Conservation (phyloP, 2,797 vertebrate species). For the Gambusia yucatana region DNA sequence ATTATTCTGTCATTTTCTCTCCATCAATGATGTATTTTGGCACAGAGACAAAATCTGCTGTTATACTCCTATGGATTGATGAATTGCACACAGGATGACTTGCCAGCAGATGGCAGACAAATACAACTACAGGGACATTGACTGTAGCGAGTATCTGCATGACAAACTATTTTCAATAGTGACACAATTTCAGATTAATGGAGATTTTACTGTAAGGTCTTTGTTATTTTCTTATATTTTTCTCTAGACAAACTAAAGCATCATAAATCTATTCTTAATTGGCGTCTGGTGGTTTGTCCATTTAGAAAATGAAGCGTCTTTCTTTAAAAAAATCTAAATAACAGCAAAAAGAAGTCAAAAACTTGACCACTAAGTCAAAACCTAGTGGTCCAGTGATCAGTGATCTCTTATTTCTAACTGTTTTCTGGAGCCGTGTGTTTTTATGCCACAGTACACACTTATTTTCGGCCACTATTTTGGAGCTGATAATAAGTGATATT, state of each 20-base stretch:
- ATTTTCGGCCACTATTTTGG: too few relatives aligned
- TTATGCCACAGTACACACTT: too few relatives aligned
- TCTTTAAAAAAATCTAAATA: neutral
- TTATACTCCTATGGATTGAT: neutral
- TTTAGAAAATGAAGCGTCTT: neutral
- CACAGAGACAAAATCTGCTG: neutral
- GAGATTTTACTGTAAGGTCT: neutral
- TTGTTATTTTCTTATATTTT: neutral
- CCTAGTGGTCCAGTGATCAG: too few relatives aligned
- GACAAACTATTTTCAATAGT: neutral
- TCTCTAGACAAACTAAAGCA: neutral
- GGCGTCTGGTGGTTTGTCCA: neutral
- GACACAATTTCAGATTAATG: neutral
- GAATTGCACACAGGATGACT: too few relatives aligned
- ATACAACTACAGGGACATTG: neutral
- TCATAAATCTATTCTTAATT: neutral
- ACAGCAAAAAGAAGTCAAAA: neutral
- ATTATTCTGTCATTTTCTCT: neutral
- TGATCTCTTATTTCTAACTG: too few relatives aligned
- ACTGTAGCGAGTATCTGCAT: neutral
- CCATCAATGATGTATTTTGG: neutral
- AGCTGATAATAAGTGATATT: too few relatives aligned
- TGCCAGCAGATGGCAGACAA: slow-evolving; percentile 9
- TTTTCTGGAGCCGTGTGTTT: too few relatives aligned
- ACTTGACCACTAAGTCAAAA: too few relatives aligned